phyloP scores from a whole-genome alignment of 1,140 invertebrate species.

The Caenorhabditis inopinata region DNA sequence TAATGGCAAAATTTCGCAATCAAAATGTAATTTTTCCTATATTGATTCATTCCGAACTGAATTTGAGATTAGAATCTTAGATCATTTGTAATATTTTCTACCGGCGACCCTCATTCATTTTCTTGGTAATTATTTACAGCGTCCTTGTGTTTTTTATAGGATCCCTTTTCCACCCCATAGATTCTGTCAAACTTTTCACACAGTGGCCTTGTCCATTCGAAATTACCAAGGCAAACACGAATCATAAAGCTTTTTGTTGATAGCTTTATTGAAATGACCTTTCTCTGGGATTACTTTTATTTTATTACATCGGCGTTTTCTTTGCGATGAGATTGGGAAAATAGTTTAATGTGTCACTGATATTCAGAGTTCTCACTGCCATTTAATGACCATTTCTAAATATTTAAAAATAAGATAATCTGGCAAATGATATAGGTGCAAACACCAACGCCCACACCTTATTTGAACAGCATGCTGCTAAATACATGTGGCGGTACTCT shows the following conservation, averaged over 20 bases:
- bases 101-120: not conserved
- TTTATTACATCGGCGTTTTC: not conserved
- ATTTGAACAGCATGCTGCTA: slow-evolving; percentile 8
- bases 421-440: not conserved
- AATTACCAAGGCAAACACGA: slow-evolving; percentile 5
- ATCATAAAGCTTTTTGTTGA: slow-evolving; percentile 17
- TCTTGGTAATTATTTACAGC: not conserved
- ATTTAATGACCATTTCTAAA: too few species aligned
- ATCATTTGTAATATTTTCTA: not conserved
- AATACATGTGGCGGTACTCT: not conserved
- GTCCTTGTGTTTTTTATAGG: not conserved
- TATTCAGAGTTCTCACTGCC: too few species aligned
- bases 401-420: too few species aligned
- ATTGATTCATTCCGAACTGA: too few species aligned
- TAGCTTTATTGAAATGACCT: not conserved
- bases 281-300: not conserved
- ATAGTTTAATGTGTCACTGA: too few species aligned
- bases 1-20: too few species aligned
- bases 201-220: not conserved
- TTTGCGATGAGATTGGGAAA: too few species aligned
- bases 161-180: not conserved
- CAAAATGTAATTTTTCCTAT: too few species aligned
- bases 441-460: not conserved
- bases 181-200: not conserved
- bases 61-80: not conserved